phyloP scores from a whole-genome alignment of 30 jellyfish, hydroid and myxozoan genomes.

The Aurelia sp. region DNA sequence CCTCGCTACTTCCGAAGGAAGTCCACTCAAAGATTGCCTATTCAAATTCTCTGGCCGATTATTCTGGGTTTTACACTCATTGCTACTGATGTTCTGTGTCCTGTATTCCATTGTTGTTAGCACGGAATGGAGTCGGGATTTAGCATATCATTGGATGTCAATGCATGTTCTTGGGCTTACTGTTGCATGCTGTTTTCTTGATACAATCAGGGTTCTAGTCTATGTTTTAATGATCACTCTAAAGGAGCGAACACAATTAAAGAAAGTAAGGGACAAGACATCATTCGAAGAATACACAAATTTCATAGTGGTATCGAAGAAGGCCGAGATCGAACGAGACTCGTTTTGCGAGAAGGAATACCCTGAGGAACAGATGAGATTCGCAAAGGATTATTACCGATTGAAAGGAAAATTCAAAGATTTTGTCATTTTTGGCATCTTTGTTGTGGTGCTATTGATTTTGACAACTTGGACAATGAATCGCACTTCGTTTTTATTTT shows the following conservation, averaged over 20 bases:
- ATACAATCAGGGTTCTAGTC: slow-evolving; percentile 42
- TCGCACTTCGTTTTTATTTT: slow-evolving; percentile 23
- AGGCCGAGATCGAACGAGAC: slow-evolving; percentile 27
- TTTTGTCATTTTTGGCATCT: slow-evolving; percentile 17
- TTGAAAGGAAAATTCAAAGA: slow-evolving; percentile 51
- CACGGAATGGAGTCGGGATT: slow-evolving; percentile 39
- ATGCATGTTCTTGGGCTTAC: slow-evolving; percentile 25
- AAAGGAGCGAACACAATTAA: slow-evolving; percentile 43
- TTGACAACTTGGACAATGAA: slow-evolving; percentile 60
- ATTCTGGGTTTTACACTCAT: slow-evolving; percentile 39
- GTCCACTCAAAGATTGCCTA: slow-evolving; percentile 1
- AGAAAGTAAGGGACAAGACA: not conserved
- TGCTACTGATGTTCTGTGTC: slow-evolving; percentile 22
- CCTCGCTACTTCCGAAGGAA: slow-evolving; percentile 15
- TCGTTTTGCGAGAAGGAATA: slow-evolving; percentile 33
- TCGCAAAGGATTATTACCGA: slow-evolving; percentile 49
- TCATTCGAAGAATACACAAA: slow-evolving; percentile 9
- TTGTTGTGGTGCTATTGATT: slow-evolving; percentile 23
- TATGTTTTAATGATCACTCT: slow-evolving; percentile 37
- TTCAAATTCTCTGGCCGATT: slow-evolving; percentile 9
- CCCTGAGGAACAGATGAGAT: slow-evolving; percentile 27
- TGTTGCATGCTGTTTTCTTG: slow-evolving; percentile 29
- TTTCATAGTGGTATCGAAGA: slow-evolving; percentile 36
- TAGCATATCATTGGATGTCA: slow-evolving; percentile 59
- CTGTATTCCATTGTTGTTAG: slow-evolving; percentile 37